Conservation (phyloP, 1,140 invertebrate genomes). For the Chironomus tepperi region DNA sequence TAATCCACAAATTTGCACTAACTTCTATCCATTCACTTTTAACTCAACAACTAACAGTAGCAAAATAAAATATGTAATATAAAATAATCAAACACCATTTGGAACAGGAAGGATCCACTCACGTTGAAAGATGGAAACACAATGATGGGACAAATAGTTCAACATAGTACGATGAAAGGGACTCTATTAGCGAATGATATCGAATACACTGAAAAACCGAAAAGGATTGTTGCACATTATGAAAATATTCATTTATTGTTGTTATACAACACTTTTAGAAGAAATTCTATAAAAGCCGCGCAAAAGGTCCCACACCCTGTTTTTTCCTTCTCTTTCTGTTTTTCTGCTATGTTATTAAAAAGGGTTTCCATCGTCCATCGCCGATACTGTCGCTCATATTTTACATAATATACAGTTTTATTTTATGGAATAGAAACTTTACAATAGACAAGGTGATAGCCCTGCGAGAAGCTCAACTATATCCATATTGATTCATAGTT, state of each 20-base stretch:
- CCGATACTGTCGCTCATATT: background rate
- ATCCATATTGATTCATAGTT: slow-evolving; percentile 18
- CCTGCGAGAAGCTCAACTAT: background rate
- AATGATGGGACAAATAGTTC: slow-evolving; percentile 18
- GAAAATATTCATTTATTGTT: background rate
- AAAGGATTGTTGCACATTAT: slow-evolving; percentile 23
- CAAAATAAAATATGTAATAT: too few species aligned
- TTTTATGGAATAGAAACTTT: background rate
- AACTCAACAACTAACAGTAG: too few species aligned
- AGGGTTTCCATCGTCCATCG: background rate
- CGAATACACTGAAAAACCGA: background rate
- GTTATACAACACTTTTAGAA: slow-evolving; percentile 12
- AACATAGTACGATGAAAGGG: background rate
- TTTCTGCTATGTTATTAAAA: background rate
- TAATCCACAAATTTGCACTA: background rate
- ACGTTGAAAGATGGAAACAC: background rate
- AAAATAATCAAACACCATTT: background rate
- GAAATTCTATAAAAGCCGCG: background rate
- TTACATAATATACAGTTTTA: too few species aligned
- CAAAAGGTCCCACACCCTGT: slow-evolving; percentile 7
- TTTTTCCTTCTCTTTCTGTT: background rate
- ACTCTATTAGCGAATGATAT: background rate
- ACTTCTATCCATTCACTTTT: too few species aligned
- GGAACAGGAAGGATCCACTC: slow-evolving; percentile 1
- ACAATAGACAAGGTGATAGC: background rate